phyloP scores from a whole-genome alignment of 2,797 vertebrate species.

The Aythya fuligula region DNA sequence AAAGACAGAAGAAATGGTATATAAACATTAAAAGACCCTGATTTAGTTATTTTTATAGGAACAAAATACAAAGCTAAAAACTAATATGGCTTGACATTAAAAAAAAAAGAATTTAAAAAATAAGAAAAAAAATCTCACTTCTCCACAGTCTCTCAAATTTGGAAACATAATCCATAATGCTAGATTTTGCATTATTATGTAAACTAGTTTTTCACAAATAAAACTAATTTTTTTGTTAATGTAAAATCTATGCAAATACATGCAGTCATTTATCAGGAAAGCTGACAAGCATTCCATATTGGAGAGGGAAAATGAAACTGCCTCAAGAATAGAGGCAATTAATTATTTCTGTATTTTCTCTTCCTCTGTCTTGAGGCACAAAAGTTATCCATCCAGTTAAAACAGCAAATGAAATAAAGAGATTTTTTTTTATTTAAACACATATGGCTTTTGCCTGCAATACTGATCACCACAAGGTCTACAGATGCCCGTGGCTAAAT shows the following conservation, averaged over 20 bases:
- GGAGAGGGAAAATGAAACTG: slow-evolving; percentile 88
- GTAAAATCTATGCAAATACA: slow-evolving; percentile 98
- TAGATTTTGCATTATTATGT: slow-evolving; percentile 86
- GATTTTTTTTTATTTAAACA: slow-evolving; percentile 81
- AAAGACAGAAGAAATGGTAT: not conserved
- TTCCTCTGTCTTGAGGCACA: slow-evolving; percentile 85
- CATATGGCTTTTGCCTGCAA: slow-evolving; percentile 87
- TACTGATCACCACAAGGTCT: slow-evolving; percentile 84
- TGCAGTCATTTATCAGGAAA: slow-evolving; percentile 95
- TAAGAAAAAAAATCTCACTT: not conserved
- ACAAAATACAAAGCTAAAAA: slow-evolving; percentile 25
- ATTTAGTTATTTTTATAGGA: slow-evolving; percentile 10
- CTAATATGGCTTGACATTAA: slow-evolving; percentile 1
- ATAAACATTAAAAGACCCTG: not conserved
- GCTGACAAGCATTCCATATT: slow-evolving; percentile 97
- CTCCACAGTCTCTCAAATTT: slow-evolving; percentile 54
- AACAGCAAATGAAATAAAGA: slow-evolving; percentile 86
- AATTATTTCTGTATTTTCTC: slow-evolving; percentile 92
- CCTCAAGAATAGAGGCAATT: slow-evolving; percentile 92
- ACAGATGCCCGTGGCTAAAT: slow-evolving; percentile 86
- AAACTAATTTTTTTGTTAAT: slow-evolving; percentile 90
- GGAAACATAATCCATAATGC: slow-evolving; percentile 75
- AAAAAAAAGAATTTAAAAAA: slow-evolving; percentile 11
- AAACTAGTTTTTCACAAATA: slow-evolving; percentile 88
- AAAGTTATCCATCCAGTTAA: slow-evolving; percentile 86